Evolutionary conservation across 2,888 invertebrate genomes (phyloP), one percentile per base, ranked within the genome.

Genomic region (Megaustenia siamemsis): DNA sequence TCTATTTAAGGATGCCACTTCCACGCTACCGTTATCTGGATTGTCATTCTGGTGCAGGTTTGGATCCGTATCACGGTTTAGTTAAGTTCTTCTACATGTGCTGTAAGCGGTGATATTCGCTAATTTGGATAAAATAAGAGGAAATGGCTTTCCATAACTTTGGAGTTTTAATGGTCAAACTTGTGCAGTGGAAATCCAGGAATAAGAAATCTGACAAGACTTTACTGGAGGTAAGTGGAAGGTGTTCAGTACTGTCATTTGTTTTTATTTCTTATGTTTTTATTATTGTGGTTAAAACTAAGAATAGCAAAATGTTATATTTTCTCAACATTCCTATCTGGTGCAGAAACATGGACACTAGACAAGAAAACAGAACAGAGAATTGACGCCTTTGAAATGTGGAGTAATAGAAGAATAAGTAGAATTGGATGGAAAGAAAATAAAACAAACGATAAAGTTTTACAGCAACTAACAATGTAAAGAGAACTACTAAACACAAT

Each of bases 181-280:
- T 86, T 32, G 75, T 83, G 43, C 84, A 84, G 49, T 84, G 84
- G 84, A 79, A 60, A 32, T 79, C 84, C 8, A 66, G 84, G 69
- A 84, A 84, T 35, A 79, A 80, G 69, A 66, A 45, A 75, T 40
- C 43, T 18, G 5, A 5, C 49, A 5, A 32, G 10, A 35, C 66
- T 32, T 28, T 66, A 66, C 24, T 15, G 1, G 68, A 68, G 68
- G 68, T 68, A 28, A 68, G 68, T 68, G 28, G 66, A 21, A 43
- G 5, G 69, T 40, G 24, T 2, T 5, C 43, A n/a, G 40, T 40
- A 43, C 5, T 69, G 40, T 24, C 8, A n/a, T 35, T 35, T 35
- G n/a, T 63, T 28, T n/a, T n/a, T 63, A 5, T 28, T 63, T n/a
- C 32, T 28, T 5, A 3, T 32, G 15, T 28, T 8, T n/a, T n/a